Evolutionary conservation across 2,797 vertebrate genomes (phyloP).

Genomic region (Crenichthys baileyi): DNA sequence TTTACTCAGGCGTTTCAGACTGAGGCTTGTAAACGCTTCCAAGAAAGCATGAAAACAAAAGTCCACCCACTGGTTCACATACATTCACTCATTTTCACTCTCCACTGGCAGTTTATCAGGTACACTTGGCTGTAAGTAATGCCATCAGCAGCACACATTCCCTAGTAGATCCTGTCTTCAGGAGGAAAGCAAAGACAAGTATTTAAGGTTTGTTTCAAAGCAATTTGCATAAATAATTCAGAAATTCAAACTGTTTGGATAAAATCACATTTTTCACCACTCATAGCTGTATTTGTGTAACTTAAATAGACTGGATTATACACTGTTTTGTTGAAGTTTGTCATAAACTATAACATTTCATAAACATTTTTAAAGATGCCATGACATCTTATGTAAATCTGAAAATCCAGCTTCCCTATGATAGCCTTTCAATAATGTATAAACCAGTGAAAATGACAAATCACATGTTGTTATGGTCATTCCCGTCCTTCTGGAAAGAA

Average conservation of each 20-base stretch:
- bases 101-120: neutral
- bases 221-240: neutral
- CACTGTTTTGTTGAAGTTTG: neutral
- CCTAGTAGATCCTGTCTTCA: neutral
- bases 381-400: no score
- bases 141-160: neutral
- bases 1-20: slow-evolving; percentile 21
- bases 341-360: no score
- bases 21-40: slow-evolving; percentile 13
- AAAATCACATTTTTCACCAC: neutral
- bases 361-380: no score
- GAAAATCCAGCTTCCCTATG: no score
- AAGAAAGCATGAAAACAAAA: slow-evolving; percentile 33
- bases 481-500: neutral
- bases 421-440: no score
- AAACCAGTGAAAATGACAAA: no score
- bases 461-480: no score
- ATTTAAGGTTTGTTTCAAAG: neutral
- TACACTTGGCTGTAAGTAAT: neutral
- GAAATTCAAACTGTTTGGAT: neutral
- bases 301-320: neutral
- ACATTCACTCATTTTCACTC: slow-evolving; percentile 20
- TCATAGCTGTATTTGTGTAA: neutral
- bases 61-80: slow-evolving; percentile 19
- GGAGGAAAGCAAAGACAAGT: neutral